Percentiles rank a stretch among this genome's conserved stretches.
Evolutionary conservation across 2,113 vertebrate species (phyloP).

Genomic region (Polypterus senegalus): DNA sequence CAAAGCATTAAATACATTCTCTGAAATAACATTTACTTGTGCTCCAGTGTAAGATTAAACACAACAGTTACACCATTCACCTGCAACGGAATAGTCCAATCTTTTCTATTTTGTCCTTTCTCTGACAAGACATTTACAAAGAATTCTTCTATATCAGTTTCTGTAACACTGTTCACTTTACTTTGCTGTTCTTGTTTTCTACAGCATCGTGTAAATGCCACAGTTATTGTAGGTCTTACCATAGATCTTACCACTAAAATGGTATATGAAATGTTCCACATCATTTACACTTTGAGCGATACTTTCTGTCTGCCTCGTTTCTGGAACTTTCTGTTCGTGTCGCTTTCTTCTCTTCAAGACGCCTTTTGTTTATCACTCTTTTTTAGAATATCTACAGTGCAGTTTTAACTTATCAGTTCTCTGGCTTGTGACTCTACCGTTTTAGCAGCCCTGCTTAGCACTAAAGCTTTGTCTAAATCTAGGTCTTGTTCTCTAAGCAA

Average conservation of each 20-base stretch:
- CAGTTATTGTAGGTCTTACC: background rate
- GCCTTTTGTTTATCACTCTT: no score
- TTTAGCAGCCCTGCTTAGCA: no score
- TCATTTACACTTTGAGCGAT: no score
- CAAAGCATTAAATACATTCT: background rate
- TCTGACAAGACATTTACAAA: conserved; percentile 1
- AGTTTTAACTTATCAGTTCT: no score
- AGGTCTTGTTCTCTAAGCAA: no score
- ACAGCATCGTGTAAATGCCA: conserved; percentile 1
- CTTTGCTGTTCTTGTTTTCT: background rate
- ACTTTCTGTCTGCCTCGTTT: no score
- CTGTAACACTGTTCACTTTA: background rate
- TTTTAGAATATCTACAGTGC: no score
- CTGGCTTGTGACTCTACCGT: no score
- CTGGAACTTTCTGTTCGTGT: no score
- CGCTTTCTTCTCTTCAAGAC: no score
- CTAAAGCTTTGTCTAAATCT: no score
- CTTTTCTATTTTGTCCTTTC: background rate
- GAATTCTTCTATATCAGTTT: background rate
- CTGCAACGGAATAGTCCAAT: background rate
- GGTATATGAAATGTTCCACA: no score
- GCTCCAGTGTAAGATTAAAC: conserved; percentile 1
- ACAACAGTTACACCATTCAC: background rate
- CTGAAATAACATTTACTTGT: background rate
- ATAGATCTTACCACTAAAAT: background rate